Base-by-base conservation (phyloP, 92 coral and sea anemone species). In the Bergia sp. region DNA sequence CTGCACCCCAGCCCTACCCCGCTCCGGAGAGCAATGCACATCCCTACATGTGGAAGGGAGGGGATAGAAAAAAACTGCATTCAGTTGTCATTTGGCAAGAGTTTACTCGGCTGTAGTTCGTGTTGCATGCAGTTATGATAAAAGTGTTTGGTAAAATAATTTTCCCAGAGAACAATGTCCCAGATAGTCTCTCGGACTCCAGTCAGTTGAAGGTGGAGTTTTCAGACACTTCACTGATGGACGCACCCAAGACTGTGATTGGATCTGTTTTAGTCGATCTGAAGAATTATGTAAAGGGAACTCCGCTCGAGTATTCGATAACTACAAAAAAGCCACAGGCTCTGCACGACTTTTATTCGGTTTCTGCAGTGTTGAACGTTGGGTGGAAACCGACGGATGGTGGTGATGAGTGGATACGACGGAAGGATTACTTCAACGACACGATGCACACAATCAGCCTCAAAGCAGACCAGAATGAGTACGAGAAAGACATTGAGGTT, bases 341-440 rank as follows among this genome's bases (percentile, higher is more conserved):
- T 29, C 38, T 87, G 42, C 80, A 55, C 37, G 65, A 80, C 23
- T 40, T 53, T 45, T 76, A 87, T 66, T 87, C 90, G 42, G 86
- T 91, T 36, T 91, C 93, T 76, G 93, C 91, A 21, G 93, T 91
- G 10, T 81, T 91, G 20, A 91, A 91, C 71, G 91, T 91, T 18
- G 93, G 93, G 3, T 91, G 93, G 93, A 87, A 88, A 66, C 76
- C 93, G 38, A 65, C 67, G 29, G 58, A 37, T 0, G 79, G 87
- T 8, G 88, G 86, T 4, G 61, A 82, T 11, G 93, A 91, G 38
- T 91, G 93, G 93, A 64, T 91, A 16, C 55, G 93, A 1, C 77
- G 44, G 4, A 73, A 82, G 5, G 93, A 91, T 40, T 91, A 66
- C 21, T 29, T 91, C 21, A 91, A 81, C 15, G 93, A 91, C 37